Conservation (phyloP, 1,140 invertebrate species). For the Bombus sibiricus region DNA sequence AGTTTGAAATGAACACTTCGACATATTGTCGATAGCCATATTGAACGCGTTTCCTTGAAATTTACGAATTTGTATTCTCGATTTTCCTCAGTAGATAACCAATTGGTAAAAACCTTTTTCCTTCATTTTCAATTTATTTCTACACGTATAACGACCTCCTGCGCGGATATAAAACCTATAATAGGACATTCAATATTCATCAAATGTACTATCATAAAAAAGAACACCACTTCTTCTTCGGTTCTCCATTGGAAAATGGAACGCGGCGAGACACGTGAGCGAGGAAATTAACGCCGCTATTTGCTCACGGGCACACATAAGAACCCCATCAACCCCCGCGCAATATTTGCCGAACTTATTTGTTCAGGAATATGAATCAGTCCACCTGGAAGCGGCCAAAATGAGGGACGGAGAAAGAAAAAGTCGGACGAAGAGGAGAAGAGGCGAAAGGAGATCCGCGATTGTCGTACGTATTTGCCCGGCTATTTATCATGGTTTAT, state of each 20-base stretch:
- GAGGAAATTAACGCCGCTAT: slow-evolving; percentile 61
- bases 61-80: neutral
- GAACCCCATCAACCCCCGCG: slow-evolving; percentile 33
- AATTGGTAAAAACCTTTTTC: neutral
- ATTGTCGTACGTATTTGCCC: slow-evolving; percentile 80
- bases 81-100: neutral
- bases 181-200: neutral
- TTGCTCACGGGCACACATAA: slow-evolving; percentile 43
- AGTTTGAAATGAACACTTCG: neutral
- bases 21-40: neutral
- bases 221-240: neutral
- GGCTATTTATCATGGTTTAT: slow-evolving; percentile 84
- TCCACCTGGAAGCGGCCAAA: slow-evolving; percentile 73
- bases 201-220: neutral
- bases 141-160: neutral
- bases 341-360: slow-evolving; percentile 74
- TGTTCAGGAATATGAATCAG: slow-evolving; percentile 74
- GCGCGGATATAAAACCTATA: neutral
- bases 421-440: neutral
- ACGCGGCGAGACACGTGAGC: slow-evolving; percentile 21
- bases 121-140: neutral
- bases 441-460: slow-evolving; percentile 54
- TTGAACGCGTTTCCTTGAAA: neutral
- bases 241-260: neutral
- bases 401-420: neutral